Percentiles rank a stretch among this genome's conserved stretches.
These are phyloP conservation scores for Potorous gilbertii DNA, from an alignment of 2,797 vertebrate genomes.

Conservation along the genomic window DNA sequence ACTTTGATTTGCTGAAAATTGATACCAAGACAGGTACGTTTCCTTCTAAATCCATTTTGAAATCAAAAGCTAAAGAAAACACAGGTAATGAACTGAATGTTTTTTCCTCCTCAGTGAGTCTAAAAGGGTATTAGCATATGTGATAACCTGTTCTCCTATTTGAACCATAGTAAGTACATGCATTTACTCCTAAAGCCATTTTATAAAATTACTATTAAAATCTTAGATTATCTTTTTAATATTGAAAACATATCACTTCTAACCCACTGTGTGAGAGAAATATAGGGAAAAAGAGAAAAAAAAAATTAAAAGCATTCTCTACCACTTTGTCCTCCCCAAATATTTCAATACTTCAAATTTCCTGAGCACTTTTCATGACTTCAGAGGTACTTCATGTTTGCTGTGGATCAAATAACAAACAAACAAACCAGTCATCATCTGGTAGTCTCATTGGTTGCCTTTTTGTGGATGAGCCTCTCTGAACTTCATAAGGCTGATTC, in stretches of 20 bases:
- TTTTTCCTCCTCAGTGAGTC: not conserved
- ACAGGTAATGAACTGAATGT: not conserved
- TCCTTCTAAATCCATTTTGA: not conserved
- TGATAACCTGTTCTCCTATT: too few species aligned
- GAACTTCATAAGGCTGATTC: not conserved
- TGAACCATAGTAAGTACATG: rapidly evolving
- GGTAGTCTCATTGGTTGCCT: not conserved
- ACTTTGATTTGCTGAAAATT: not conserved
- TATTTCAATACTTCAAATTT: not conserved
- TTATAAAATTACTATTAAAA: not conserved
- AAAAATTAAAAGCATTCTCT: rapidly evolving
- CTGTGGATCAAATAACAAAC: not conserved
- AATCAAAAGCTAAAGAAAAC: not conserved
- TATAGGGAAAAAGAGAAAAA: not conserved
- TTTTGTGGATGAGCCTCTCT: not conserved
- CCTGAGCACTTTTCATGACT: not conserved
- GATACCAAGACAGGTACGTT: not conserved
- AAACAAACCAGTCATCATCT: not conserved
- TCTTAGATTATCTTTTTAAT: not conserved
- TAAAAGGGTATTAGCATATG: not conserved
- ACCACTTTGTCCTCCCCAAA: rapidly evolving
- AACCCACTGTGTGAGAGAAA: rapidly evolving
- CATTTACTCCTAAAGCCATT: not conserved
- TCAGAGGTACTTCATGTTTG: not conserved
- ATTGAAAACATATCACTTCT: not conserved